Evolutionary conservation across 2,888 invertebrate genomes (phyloP), one percentile per base, ranked within the genome.

Genomic region (Drosophila heteroneura): DNA sequence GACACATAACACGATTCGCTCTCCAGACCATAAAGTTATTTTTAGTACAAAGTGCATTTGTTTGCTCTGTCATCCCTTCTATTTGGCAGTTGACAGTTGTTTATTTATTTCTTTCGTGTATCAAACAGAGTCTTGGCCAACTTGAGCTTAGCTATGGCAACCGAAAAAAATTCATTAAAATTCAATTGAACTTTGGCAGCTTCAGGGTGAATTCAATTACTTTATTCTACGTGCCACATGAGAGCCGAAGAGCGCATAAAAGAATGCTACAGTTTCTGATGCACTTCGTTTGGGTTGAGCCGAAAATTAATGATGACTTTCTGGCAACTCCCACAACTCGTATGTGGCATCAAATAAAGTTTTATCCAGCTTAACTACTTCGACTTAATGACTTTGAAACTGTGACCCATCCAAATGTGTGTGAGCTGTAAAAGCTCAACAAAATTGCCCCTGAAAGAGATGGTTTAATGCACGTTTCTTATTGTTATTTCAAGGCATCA

Each of bases 121-220:
- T 10, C 22, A 9, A 72, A 64, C 44, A 47, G 26, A 28, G 6
- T 22, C 41, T 12, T 52, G 9, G 52, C 32, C 59, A 44, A 28
- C 10, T 57, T 52, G 33, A 67, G 64, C 76, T 60, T 30, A 68
- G 62, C 47, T 51, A 47, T 30, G 54, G 79, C 39, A 66, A 51
- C 54, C 65, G 37, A 61, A 84, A 47, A 86, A 70, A 72, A 67
- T 77, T 68, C 74, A 83, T 84, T 83, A 77, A 84, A 84, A 74
- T 72, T 63, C 76, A 82, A 77, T 87, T 82, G 80, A 84, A 86
- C 79, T 84, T 86, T 76, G 65, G 54, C 81, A 68, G 58, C 33
- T 56, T 66, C 54, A 82, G 60, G 49, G 72, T 52, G 70, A 76
- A 76, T 83, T 86, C 70, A 76, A 86, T 83, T 76, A 83, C 73